Evolutionary conservation across 2,113 vertebrate genomes (phyloP).

Genomic region (Pimephales promelas): DNA sequence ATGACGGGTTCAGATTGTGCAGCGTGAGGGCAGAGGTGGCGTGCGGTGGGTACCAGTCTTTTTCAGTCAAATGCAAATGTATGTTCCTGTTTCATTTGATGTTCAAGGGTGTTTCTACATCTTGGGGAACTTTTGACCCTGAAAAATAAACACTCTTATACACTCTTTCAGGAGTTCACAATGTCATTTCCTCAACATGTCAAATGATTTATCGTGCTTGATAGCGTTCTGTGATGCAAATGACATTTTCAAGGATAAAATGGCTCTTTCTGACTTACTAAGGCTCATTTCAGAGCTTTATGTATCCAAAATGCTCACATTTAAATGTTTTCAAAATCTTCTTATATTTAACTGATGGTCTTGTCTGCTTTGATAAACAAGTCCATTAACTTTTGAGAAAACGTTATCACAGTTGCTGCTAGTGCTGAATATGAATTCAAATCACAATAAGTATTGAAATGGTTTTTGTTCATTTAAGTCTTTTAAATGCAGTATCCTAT

Average conservation of each 20-base stretch:
- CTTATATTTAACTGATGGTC: neutral
- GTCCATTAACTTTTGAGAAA: neutral
- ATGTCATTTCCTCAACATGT: neutral
- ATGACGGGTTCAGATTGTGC: conserved; percentile 23
- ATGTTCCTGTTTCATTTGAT: conserved; percentile 18
- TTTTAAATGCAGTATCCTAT: neutral
- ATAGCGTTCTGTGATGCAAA: neutral
- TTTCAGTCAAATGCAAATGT: neutral
- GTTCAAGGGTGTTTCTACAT: neutral
- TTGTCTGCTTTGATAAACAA: neutral
- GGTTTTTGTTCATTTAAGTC: neutral
- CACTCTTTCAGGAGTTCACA: neutral
- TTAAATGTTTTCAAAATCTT: neutral
- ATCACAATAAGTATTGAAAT: neutral
- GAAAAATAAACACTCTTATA: neutral
- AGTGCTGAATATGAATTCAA: neutral
- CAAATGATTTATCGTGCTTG: neutral
- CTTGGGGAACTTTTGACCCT: neutral
- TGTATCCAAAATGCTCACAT: neutral
- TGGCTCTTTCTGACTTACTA: neutral
- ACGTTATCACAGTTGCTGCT: neutral
- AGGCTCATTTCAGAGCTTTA: neutral
- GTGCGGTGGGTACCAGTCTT: conserved; percentile 29
- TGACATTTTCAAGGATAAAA: neutral
- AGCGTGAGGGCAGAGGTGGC: conserved; percentile 8